Base-by-base conservation (phyloP, 1,140 invertebrate species). In the Piezodorus guildinii region DNA sequence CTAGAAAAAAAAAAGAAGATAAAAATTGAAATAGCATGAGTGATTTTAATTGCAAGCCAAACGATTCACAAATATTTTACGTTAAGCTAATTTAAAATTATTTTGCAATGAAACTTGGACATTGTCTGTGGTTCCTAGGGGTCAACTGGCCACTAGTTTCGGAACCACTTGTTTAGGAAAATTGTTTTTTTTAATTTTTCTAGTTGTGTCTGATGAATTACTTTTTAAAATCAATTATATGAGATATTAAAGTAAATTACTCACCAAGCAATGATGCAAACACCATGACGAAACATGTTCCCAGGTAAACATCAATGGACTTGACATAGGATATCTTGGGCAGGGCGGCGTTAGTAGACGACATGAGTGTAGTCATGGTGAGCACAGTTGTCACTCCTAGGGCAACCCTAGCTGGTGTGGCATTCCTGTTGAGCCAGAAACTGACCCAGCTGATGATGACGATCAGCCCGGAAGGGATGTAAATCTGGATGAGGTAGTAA, bases 401-500 rank as follows among this genome's bases (percentile, higher is more conserved):
- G 69, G 94, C 88, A 68, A 98, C 94, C 77, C 95, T 83, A 71
- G 95, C 95, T 68, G 95, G 95, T 66, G 94, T 96, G 69, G 94
- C 94, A 77, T 95, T 94, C 73, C 93, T 84, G 79, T 96, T 88
- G 72, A 91, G 79, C 90, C 90, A 94, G 81, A 94, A 95, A 73
- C 89, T 92, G 73, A 98, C 94, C 94, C 95, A 98, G 70, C 92
- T 96, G 79, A 98, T 96, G 77, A 96, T 95, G 76, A 98, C 95
- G 78, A 98, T 98, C 74, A 98, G 85, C 75, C 92, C 90, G 74
- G 94, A 96, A 70, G 95, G 95, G 79, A 98, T 96, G 82, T 98
- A 98, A 77, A 98, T 98, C 81, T 98, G 96, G 80, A 98, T 98
- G 72, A 98, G 81, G 81, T 98, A 98, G 83, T 98, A 98, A 72